phyloP scores from a whole-genome alignment of 23 tunicate genomes.

The Oikopleura dioica region DNA sequence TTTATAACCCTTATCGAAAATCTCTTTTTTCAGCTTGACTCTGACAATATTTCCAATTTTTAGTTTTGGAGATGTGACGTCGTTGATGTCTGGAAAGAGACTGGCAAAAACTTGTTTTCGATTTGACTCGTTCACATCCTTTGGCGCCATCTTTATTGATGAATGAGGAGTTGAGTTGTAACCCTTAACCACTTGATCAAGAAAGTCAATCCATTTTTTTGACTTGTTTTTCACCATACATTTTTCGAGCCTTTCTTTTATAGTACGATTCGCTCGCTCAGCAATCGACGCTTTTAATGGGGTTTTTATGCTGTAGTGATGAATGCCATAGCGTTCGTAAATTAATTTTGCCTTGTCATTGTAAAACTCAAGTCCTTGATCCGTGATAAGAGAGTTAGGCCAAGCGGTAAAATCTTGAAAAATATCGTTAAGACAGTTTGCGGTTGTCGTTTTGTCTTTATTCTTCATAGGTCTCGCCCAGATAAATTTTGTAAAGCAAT shows the following conservation, averaged over 20 bases:
- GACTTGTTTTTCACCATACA: neutral
- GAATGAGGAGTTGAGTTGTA: neutral
- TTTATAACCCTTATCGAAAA: neutral
- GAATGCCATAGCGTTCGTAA: neutral
- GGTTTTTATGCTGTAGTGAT: neutral
- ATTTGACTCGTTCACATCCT: neutral
- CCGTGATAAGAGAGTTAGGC: neutral
- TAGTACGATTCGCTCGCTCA: neutral
- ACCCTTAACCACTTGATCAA: neutral
- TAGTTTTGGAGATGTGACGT: neutral
- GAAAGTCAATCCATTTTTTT: constrained; percentile 8
- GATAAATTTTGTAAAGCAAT: neutral
- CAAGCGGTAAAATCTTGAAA: neutral
- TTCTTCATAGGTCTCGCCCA: neutral
- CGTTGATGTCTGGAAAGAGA: neutral
- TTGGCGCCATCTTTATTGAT: neutral
- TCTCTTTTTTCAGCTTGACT: neutral
- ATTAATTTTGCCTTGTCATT: neutral
- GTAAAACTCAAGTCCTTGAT: neutral
- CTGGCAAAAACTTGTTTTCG: neutral
- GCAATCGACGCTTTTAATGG: neutral
- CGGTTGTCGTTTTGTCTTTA: neutral
- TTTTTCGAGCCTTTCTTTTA: neutral
- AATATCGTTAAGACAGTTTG: neutral
- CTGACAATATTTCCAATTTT: neutral